Base-by-base conservation (phyloP, 2,888 invertebrate species). In the Archaeoteleia sp. region DNA sequence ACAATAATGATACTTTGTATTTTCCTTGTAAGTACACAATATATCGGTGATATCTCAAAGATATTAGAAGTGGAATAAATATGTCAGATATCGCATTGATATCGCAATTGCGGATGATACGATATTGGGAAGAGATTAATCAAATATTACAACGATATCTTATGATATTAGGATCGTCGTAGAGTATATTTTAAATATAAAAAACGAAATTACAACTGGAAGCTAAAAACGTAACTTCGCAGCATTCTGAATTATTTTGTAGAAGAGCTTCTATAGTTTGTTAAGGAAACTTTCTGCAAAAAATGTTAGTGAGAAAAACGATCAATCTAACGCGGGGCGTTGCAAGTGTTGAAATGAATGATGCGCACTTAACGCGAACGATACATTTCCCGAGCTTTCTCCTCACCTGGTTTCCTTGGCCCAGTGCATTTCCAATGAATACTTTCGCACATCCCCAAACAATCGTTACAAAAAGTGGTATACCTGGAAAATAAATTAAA, bases 401-500 rank as follows among this genome's bases (percentile, higher is more conserved):
- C 40, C 72, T 63, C 72, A 84, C 82, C 78, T 79, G 77, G 27
- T 72, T 74, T n/a, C 67, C 73, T 8, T 70, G 69, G 23, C 40
- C 70, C 45, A 49, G 65, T 8, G 62, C 53, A 14, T 68, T 72
- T 9, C 73, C 74, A 10, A 77, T 82, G 30, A 86, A 66, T 15
- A 84, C 82, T 79, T 89, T 90, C 9, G 88, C 87, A 13, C 88
- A 80, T 1, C 87, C 87, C 90, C 90, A 91, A 14, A 87, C 78
- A 4, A 86, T 76, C 34, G 90, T 88, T 34, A 90, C 87, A 27
- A 89, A 51, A 17, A 89, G 77, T 4, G 91, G 91, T 10, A 87
- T 74, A 60, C 89, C 90, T 90, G 81, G 25, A 86, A 86, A 17
- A 48, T 20, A 35, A 32, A 53, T 51, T 39, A 13, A 20, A 15